A percentile compares a stretch with the other conserved stretches of the same genome.
Evolutionary conservation across 2,797 vertebrate species (phyloP).

Genomic region (Argentina silus): DNA sequence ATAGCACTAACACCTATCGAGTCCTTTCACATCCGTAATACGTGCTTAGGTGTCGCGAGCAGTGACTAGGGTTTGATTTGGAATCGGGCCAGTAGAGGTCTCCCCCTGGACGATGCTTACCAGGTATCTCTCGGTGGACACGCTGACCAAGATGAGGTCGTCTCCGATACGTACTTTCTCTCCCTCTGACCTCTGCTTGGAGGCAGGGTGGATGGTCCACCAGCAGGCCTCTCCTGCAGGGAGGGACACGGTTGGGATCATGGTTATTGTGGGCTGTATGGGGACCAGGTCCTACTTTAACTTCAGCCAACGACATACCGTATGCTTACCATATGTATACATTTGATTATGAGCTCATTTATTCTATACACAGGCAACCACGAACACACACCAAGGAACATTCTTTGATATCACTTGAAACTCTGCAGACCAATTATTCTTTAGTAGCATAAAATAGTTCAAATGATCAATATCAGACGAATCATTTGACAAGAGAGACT

Average conservation of each 20-base stretch:
- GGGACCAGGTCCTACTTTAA: no score
- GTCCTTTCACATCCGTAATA: no score
- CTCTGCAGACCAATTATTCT: no score
- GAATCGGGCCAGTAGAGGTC: background rate
- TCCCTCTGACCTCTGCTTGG: constrained; percentile 97
- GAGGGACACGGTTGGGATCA: background rate
- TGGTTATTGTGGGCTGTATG: no score
- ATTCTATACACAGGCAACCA: no score
- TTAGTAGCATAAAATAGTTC: background rate
- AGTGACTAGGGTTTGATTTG: constrained; percentile 3
- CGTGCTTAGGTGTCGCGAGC: no score
- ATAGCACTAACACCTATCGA: no score
- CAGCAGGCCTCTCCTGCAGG: constrained; percentile 92
- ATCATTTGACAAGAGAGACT: background rate
- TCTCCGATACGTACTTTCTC: constrained; percentile 98
- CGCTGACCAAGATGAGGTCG: constrained; percentile 97
- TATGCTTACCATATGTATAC: no score
- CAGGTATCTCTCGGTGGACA: constrained; percentile 96
- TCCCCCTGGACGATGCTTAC: constrained; percentile 73
- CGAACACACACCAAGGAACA: no score
- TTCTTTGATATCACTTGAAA: no score
- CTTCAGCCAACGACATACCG: no score
- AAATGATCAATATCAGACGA: background rate
- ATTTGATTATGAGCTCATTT: no score
- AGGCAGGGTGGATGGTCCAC: constrained; percentile 99